phyloP scores from a whole-genome alignment of 2,113 vertebrate species.

The Pluvianellus socialis region DNA sequence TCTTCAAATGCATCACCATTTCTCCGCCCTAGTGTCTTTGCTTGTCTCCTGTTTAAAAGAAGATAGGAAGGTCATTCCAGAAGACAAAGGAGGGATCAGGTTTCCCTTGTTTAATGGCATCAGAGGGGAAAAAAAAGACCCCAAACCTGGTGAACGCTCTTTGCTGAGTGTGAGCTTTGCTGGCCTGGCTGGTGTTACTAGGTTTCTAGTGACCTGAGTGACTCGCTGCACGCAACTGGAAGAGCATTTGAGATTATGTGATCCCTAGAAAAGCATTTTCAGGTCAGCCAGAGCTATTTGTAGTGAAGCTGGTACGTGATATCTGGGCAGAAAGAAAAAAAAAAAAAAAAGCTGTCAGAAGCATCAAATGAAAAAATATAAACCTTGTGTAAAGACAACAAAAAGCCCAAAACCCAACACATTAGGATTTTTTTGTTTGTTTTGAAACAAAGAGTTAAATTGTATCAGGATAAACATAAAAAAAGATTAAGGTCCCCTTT shows the following conservation, averaged over 20 bases:
- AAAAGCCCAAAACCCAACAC: neutral
- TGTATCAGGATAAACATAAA: neutral
- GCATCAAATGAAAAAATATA: neutral
- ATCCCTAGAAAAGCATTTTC: conserved; percentile 5
- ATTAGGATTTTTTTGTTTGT: too few relatives aligned
- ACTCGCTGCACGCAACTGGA: conserved; percentile 18
- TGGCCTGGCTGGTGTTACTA: neutral
- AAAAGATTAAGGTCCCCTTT: neutral
- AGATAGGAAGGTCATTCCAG: neutral
- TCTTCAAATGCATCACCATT: neutral
- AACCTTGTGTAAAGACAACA: neutral
- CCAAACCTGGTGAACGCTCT: neutral
- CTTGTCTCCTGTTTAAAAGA: neutral
- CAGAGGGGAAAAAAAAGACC: neutral
- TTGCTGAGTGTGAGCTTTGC: neutral
- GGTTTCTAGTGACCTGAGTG: neutral
- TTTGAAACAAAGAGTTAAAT: neutral
- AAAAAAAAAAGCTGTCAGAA: neutral
- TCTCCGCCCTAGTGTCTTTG: neutral
- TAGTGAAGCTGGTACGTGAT: neutral
- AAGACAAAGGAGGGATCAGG: neutral
- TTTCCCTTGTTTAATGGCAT: neutral
- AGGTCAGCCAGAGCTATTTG: neutral
- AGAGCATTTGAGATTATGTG: neutral
- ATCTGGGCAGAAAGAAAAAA: neutral